Evolutionary conservation across 2,888 invertebrate species (phyloP), one percentile per base, ranked within the genome.

Genomic region (Phyllotreta cruciferae): DNA sequence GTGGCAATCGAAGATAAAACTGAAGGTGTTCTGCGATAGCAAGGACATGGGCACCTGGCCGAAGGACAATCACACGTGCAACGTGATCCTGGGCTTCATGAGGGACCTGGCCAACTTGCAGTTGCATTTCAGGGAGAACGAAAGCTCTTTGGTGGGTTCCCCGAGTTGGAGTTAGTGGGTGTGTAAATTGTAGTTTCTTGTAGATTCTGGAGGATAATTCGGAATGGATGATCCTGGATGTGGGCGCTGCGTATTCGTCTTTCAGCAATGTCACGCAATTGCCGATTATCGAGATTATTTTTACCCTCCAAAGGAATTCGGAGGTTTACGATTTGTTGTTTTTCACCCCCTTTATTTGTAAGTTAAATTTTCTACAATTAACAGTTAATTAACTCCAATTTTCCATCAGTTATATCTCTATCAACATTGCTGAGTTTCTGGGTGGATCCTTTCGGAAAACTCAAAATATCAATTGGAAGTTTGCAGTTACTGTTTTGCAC

Each of bases 31-130:
- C 75, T 83, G 83, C 60, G 71, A 74, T 62, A 63, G 76, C 1
- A 62, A 74, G 1, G 73, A 79, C 55, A 66, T 82, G 34, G 75
- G 74, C 2, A 70, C 75, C 24, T 83, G 83, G 83, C 83, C 83
- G 0, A 72, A 75, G 38, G 83, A 83, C 64, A 68, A 68, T 4
- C 82, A 83, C 62, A 70, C 62, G 4, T 84, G 83, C 67, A 72
- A 73, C 37, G 56, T 83, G 1, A 67, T 77, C 49, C 72, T 83
- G 35, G 80, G 80, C n/a, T 75, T 82, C 55, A 76, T 75, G 70
- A 71, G 75, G 4, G 77, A 80, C 52, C 72, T 71, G 10, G 54
- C 71, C 8, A 63, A 68, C 9, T 66, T 77, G 50, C 63, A 68
- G 50, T 62, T 79, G n/a, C 56, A 73, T 14, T 75, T 76, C 55